Percentiles rank a stretch among this genome's conserved stretches.
Conservation (phyloP, 2,888 invertebrate species). For the Noctuana brunneofusca region DNA sequence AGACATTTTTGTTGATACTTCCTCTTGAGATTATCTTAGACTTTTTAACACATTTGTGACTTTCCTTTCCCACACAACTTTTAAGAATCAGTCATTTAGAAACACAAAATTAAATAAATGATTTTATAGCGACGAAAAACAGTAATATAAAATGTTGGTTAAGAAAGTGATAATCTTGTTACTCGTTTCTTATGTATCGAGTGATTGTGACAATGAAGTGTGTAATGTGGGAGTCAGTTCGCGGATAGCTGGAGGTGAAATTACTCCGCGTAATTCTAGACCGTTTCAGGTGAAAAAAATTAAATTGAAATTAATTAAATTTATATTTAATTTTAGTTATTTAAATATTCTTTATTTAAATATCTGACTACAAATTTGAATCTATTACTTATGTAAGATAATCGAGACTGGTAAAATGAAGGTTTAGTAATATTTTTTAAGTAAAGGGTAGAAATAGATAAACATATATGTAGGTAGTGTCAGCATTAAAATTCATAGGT, state of each 20-base stretch:
- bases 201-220: slow-evolving; percentile 48
- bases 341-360: too few relatives aligned
- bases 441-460: too few relatives aligned
- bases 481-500: too few relatives aligned
- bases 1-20: slow-evolving; percentile 29
- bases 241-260: slow-evolving; percentile 60
- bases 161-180: slow-evolving; percentile 49
- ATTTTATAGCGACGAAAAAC: neutral
- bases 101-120: neutral
- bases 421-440: too few relatives aligned
- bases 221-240: slow-evolving; percentile 45
- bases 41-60: neutral
- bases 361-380: too few relatives aligned
- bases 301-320: too few relatives aligned
- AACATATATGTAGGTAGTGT: too few relatives aligned
- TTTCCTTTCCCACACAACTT: slow-evolving; percentile 5
- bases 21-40: slow-evolving; percentile 34
- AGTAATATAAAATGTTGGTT: slow-evolving; percentile 49
- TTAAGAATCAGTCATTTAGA: neutral
- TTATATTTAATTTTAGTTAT: too few relatives aligned
- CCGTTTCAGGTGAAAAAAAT: slow-evolving; percentile 67
- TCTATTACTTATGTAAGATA: too few relatives aligned
- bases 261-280: slow-evolving; percentile 57
- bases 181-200: slow-evolving; percentile 48
- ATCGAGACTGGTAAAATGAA: too few relatives aligned